phyloP scores from a whole-genome alignment of 1,140 invertebrate species.

The Platyscapa corneri region DNA sequence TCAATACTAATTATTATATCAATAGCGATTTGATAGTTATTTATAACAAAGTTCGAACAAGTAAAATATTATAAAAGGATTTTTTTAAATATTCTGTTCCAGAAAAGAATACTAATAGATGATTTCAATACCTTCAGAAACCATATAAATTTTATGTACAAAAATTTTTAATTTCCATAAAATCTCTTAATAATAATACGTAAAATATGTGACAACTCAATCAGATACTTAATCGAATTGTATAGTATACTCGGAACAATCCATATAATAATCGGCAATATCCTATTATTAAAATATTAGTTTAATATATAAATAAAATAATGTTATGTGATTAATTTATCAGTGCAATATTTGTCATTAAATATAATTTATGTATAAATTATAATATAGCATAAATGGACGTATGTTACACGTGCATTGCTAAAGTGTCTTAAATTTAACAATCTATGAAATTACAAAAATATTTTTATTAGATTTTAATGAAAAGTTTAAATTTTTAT shows the following conservation, averaged over 20 bases:
- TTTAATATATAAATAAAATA: background rate
- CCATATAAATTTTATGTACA: too few species aligned
- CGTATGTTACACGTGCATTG: background rate
- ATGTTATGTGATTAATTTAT: too few species aligned
- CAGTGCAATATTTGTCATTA: constrained; percentile 12
- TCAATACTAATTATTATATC: too few species aligned
- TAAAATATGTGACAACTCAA: too few species aligned
- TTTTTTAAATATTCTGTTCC: too few species aligned
- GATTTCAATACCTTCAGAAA: too few species aligned
- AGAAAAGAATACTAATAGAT: too few species aligned
- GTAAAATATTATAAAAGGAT: too few species aligned
- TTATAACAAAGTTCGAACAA: too few species aligned
- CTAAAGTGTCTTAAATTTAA: background rate
- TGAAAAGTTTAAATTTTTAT: background rate
- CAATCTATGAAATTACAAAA: background rate
- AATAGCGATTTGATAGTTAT: too few species aligned
- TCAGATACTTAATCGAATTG: background rate
- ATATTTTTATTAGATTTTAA: background rate
- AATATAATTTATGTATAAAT: background rate
- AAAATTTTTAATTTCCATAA: too few species aligned
- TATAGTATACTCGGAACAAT: background rate
- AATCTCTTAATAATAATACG: too few species aligned
- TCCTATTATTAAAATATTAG: background rate
- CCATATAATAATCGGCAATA: background rate
- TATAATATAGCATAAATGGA: background rate